Evolutionary conservation across 2,797 vertebrate genomes (phyloP), one percentile per base, ranked within the genome.

Genomic region (Lepidocolaptes lacrymiger): DNA sequence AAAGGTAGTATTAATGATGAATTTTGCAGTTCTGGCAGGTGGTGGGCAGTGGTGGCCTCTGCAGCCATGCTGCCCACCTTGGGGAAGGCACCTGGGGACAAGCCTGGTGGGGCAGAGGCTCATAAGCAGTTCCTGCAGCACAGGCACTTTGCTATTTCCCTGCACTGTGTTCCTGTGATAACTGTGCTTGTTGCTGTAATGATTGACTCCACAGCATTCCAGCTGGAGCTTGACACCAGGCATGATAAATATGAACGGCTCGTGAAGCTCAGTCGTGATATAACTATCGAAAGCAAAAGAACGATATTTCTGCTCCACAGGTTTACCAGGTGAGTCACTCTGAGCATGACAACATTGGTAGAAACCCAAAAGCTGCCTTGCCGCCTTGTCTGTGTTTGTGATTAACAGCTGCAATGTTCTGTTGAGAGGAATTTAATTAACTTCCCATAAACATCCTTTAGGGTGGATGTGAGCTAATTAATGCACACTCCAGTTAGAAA

Each of bases 271-370:
- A 99, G 99, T 89, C 98, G 99, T 55, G 99, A 99, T 88, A 97
- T 99, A 97, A 99, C 99, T 36, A 99, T 99, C 1, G 99, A 99
- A 97, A 99, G 99, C 98, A 99, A 99, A 97, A 98, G 99, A 94
- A 99, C 98, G 0, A 99, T 99, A 96, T 99, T 99, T 91, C 98
- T 99, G 85, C 97, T 99, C 59, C 99, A 99, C 83, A 98, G 99
- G 98, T 98, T 99, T 83, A 99, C 98, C 84, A 99, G 98, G 99
- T 99, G 77, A 96, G 98, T 97, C 49, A 51, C 4, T 2, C 0
- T 23, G 16, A 67, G 44, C 1, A 0, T 48, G 30, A 24, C 81
- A 69, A 27, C 30, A 27, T 67, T 79, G 12, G 7, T 0, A 32
- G 71, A 85, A 85, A 55, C 43, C 10, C 68, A 12, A 46, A 85